These are phyloP conservation scores for Agapornis canus DNA, from an alignment of 2,797 vertebrate genomes.

Conservation along the genomic window DNA sequence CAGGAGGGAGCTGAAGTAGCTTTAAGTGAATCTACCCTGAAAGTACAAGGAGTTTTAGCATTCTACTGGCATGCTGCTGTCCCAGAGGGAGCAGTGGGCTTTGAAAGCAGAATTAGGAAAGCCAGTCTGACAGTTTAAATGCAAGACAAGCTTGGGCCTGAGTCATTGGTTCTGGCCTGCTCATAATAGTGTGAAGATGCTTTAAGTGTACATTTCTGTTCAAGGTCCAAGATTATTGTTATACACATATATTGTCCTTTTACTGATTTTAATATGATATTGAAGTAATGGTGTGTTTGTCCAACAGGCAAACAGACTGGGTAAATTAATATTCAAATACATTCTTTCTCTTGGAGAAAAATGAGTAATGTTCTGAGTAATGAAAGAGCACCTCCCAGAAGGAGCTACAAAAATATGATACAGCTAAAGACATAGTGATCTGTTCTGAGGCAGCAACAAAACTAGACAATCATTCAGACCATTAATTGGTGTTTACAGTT, in stretches of 20 bases:
- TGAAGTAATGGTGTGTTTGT: not conserved
- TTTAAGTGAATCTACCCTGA: not conserved
- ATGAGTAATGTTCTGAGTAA: not conserved
- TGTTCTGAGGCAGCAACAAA: not conserved
- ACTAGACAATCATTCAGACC: not conserved
- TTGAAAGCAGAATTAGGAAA: not conserved
- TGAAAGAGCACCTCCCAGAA: not conserved
- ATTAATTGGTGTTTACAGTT: not conserved
- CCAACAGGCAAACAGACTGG: not conserved
- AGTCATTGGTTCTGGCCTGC: not conserved
- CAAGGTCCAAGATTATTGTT: not conserved
- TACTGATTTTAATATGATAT: not conserved
- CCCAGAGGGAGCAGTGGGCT: not conserved
- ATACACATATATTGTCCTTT: not conserved
- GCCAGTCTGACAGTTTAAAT: not conserved
- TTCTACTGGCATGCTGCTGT: not conserved
- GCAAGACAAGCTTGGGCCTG: not conserved
- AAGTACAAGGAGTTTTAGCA: not conserved
- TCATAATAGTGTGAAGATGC: not conserved
- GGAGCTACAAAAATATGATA: not conserved
- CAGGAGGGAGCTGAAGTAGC: not conserved
- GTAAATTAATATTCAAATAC: not conserved
- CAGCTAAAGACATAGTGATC: not conserved
- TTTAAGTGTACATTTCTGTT: not conserved
- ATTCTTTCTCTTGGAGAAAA: not conserved